Conservation (phyloP, 35 echinoderm and acorn worm species). For the Lytechinus pictus region DNA sequence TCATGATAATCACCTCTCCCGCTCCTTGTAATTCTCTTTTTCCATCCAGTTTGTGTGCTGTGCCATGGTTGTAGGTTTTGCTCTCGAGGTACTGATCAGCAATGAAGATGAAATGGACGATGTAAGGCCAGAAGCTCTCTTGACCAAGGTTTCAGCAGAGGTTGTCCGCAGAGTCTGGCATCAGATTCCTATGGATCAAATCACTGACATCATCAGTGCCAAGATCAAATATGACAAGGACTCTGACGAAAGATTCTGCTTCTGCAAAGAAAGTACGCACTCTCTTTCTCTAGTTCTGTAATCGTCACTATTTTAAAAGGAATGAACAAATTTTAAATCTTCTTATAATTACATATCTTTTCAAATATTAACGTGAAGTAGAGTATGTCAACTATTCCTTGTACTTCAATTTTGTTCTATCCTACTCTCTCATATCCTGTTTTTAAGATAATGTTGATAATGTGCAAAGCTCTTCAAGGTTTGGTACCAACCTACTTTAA, state of each 20-base stretch:
- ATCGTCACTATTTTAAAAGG: no score
- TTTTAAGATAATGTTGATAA: no score
- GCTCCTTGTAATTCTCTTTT: no score
- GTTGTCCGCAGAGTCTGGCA: not conserved
- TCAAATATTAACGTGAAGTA: no score
- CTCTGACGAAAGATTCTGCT: not conserved
- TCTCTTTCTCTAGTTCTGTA: not conserved
- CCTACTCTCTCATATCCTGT: no score
- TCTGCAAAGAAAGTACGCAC: not conserved
- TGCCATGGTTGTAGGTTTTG: constrained; percentile 1
- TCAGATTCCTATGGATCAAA: not conserved
- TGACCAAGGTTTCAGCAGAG: not conserved
- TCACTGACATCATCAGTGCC: not conserved
- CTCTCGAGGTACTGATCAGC: not conserved
- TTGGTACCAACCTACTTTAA: no score
- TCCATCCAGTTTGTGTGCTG: not conserved
- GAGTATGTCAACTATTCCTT: no score
- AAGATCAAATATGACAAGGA: not conserved
- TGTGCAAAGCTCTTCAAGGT: no score
- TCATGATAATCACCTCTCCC: no score
- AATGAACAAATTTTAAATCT: no score
- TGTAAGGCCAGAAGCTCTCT: not conserved
- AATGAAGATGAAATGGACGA: not conserved
- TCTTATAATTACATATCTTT: no score
- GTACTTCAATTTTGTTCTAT: no score